phyloP scores from a whole-genome alignment of 2,888 invertebrate species.

The Heliconius aoede region DNA sequence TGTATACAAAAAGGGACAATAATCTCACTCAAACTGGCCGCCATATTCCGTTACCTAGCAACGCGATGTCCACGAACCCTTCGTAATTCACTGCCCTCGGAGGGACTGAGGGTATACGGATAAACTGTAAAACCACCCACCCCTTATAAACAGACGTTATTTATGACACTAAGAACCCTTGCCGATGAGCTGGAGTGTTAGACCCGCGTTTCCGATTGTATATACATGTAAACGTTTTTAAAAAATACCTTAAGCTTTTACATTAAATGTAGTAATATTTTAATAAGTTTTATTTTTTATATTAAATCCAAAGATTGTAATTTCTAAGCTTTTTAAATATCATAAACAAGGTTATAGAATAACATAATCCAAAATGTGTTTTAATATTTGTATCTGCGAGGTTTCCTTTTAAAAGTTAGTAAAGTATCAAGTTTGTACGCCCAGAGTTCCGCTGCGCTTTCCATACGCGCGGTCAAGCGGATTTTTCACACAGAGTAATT shows the following conservation, averaged over 20 bases:
- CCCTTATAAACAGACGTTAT: constrained; percentile 81
- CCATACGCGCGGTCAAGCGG: constrained; percentile 83
- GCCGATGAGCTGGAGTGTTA: constrained; percentile 56
- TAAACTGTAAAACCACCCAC: constrained; percentile 79
- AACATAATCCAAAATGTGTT: constrained; percentile 40
- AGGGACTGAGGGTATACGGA: constrained; percentile 69
- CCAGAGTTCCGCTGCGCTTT: constrained; percentile 68
- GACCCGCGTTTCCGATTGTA: constrained; percentile 8
- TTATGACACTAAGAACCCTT: constrained; percentile 77
- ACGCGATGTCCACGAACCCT: constrained; percentile 49
- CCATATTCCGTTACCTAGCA: constrained; percentile 50
- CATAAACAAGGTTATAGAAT: constrained; percentile 3
- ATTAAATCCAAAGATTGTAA: background rate
- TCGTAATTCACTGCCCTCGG: constrained; percentile 56
- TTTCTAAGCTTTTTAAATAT: constrained; percentile 1
- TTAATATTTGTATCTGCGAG: constrained; percentile 48
- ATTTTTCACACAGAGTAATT: constrained; percentile 73
- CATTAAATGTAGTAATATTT: background rate
- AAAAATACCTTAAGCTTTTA: background rate
- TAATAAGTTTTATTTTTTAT: background rate
- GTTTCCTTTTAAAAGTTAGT: constrained; percentile 60
- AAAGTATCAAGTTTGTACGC: constrained; percentile 75
- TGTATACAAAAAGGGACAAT: constrained; percentile 13
- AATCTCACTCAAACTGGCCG: constrained; percentile 40
- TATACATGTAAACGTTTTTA: background rate